A percentile compares a stretch with the other conserved stretches of the same genome.
Conservation (phyloP, 2,113 vertebrate species). For the Dolichallabes microphthalmus region DNA sequence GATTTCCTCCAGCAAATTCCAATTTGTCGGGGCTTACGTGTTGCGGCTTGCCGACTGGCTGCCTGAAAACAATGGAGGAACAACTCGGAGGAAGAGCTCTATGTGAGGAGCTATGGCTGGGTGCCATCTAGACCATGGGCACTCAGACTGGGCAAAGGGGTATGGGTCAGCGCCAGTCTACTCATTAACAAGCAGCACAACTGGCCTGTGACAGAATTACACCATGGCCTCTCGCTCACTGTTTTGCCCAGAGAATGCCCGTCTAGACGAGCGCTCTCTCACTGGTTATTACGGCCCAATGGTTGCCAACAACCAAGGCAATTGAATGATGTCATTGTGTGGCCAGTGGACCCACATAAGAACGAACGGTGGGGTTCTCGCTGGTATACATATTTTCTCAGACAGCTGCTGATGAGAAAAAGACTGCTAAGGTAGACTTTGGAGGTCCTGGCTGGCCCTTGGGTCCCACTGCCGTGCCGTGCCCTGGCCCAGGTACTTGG, state of each 20-base stretch:
- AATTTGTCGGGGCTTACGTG: not conserved
- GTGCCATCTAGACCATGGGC: not conserved
- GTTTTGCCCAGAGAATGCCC: conserved; percentile 33
- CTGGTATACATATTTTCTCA: conserved; percentile 18
- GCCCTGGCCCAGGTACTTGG: not conserved
- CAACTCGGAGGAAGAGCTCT: not conserved
- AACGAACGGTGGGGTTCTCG: conserved; percentile 7
- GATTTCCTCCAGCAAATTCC: not conserved
- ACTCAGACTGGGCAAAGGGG: not conserved
- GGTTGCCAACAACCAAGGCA: conserved; percentile 11
- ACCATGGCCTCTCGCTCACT: conserved; percentile 1
- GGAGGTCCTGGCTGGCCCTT: too few species aligned
- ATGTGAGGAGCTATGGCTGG: not conserved
- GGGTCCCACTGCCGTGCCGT: too few species aligned
- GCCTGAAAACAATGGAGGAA: conserved; percentile 17
- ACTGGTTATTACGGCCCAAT: conserved; percentile 1
- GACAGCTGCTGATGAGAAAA: not conserved
- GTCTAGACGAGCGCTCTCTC: conserved; percentile 19
- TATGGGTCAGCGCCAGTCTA: not conserved
- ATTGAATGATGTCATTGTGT: conserved; percentile 23
- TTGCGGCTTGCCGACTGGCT: not conserved
- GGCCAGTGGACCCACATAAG: not conserved
- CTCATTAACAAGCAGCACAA: conserved; percentile 19
- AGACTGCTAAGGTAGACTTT: not conserved
- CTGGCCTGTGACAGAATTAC: not conserved